These are phyloP conservation scores for Myrmecophaga tridactyla DNA, from an alignment of 2,113 vertebrate species.

Conservation along the genomic window DNA sequence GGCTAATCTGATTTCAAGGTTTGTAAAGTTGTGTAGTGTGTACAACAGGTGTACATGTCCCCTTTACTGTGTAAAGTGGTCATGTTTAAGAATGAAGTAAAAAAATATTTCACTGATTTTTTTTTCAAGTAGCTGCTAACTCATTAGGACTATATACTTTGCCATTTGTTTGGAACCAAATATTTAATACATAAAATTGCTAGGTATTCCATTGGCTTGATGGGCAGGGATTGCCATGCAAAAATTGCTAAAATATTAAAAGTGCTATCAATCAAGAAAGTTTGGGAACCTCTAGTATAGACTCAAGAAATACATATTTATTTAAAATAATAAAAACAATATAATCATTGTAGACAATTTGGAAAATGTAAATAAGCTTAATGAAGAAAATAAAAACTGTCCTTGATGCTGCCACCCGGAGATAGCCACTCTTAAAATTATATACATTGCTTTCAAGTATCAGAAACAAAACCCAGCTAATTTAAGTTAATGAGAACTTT, in stretches of 20 bases:
- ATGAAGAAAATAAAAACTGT: neutral
- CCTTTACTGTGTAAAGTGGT: neutral
- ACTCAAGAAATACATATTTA: neutral
- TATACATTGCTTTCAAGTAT: neutral
- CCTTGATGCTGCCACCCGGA: neutral
- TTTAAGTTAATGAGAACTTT: neutral
- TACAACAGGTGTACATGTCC: rapidly evolving
- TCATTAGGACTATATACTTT: slow-evolving; percentile 5
- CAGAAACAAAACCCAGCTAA: neutral
- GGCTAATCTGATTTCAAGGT: neutral
- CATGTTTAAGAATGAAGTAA: neutral
- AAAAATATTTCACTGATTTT: neutral
- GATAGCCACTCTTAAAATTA: neutral
- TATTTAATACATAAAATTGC: neutral
- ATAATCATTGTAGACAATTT: neutral
- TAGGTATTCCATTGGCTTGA: neutral
- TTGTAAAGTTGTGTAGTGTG: neutral
- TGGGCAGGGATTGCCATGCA: neutral
- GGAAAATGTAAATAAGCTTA: slow-evolving; percentile 11
- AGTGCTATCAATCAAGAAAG: neutral
- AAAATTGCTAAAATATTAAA: neutral
- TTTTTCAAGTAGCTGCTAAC: neutral
- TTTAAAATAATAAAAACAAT: neutral
- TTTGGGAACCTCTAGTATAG: neutral
- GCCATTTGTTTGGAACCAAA: neutral